phyloP scores from a whole-genome alignment of 1,140 invertebrate species.

The Pachypeltis micranthus region DNA sequence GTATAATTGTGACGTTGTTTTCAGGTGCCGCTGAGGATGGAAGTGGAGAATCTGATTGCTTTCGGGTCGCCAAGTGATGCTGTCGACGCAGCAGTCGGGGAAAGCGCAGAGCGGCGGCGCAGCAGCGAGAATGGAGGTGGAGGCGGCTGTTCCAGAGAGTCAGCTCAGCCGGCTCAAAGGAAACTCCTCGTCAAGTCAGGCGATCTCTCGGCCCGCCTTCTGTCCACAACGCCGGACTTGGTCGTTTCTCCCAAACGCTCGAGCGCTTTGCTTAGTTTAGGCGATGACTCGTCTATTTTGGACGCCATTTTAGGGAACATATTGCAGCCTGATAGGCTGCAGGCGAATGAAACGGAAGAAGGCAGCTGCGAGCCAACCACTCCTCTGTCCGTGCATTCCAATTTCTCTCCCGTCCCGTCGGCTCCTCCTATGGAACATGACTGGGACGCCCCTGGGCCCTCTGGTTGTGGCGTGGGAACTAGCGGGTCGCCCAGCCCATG shows the following conservation, averaged over 20 bases:
- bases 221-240: not conserved
- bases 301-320: not conserved
- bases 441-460: not conserved
- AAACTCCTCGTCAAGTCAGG: not conserved
- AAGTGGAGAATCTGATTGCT: not conserved
- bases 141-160: not conserved
- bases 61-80: not conserved
- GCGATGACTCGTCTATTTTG: not conserved
- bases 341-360: not conserved
- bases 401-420: not conserved
- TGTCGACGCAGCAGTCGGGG: not conserved
- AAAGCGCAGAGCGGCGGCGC: not conserved
- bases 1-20: not conserved
- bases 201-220: not conserved
- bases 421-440: not conserved
- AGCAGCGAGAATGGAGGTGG: not conserved
- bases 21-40: not conserved
- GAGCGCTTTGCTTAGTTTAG: not conserved
- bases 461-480: not conserved
- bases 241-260: not conserved
- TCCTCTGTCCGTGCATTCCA: not conserved
- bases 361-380: too few species aligned
- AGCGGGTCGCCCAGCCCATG: not conserved
- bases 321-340: not conserved
- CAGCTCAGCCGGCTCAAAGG: not conserved